Conservation (phyloP, 2,888 invertebrate genomes). For the Tineola bisselliella region DNA sequence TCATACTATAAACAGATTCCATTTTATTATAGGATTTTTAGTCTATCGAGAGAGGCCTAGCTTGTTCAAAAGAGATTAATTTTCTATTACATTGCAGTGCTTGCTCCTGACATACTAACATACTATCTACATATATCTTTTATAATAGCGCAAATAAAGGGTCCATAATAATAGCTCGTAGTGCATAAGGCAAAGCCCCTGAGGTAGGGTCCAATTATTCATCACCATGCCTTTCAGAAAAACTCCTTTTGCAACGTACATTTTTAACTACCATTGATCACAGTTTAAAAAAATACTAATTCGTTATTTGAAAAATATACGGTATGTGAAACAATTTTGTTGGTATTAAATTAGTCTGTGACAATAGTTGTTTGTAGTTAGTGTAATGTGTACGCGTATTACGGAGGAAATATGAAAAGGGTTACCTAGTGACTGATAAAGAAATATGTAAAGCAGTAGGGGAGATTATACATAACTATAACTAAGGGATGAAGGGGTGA, state of each 20-base stretch:
- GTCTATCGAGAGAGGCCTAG: too few species aligned
- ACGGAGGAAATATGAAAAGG: not conserved
- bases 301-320: not conserved
- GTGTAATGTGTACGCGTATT: not conserved
- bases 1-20: too few species aligned
- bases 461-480: not conserved
- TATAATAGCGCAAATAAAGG: conserved; percentile 2
- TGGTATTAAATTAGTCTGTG: too few species aligned
- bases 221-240: not conserved
- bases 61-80: too few species aligned
- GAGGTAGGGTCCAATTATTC: conserved; percentile 1
- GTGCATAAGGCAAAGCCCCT: not conserved
- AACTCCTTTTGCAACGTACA: not conserved
- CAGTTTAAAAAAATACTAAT: not conserved
- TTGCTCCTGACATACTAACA: not conserved
- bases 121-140: not conserved
- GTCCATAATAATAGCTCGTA: conserved; percentile 1
- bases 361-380: not conserved
- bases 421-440: conserved; percentile 6
- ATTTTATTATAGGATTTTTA: too few species aligned
- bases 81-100: not conserved
- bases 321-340: too few species aligned
- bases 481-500: not conserved
- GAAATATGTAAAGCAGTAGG: not conserved
- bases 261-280: not conserved